Percentiles rank a stretch among this genome's conserved stretches.
Conservation (phyloP, 2,113 vertebrate genomes). For the Corapipo altera region DNA sequence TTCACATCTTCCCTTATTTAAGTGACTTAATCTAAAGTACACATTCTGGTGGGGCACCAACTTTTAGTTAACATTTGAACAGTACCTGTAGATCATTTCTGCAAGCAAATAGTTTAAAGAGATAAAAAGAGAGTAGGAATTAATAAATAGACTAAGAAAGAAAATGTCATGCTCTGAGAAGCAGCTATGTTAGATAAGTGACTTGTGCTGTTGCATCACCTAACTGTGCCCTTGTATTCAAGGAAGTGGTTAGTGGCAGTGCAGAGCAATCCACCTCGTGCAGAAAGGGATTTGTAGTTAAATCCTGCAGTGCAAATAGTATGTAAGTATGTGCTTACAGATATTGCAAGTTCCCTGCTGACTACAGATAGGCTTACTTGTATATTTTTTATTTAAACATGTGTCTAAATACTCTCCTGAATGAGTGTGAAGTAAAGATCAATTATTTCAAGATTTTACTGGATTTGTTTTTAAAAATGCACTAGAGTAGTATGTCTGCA, state of each 20-base stretch:
- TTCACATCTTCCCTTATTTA: neutral
- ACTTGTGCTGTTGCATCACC: neutral
- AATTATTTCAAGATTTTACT: neutral
- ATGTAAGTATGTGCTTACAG: neutral
- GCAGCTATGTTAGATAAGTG: neutral
- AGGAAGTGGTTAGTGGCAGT: neutral
- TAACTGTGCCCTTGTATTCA: neutral
- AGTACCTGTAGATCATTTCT: neutral
- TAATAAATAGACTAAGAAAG: neutral
- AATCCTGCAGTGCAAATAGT: neutral
- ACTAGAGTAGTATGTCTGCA: neutral
- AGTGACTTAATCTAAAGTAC: neutral
- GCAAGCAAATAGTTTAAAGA: neutral
- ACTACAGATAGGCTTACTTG: neutral
- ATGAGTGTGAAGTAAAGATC: neutral
- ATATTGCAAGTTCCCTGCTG: neutral
- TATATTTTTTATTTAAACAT: neutral
- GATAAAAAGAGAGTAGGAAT: neutral
- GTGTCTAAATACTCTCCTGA: neutral
- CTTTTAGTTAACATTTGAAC: neutral
- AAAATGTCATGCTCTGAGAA: neutral
- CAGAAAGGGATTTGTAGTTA: neutral
- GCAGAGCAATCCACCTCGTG: neutral
- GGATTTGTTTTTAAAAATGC: neutral
- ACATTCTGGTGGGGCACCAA: neutral